Percentiles rank a stretch among this genome's conserved stretches.
phyloP scores from a whole-genome alignment of 2,797 vertebrate species.

The Eulemur coronatus region DNA sequence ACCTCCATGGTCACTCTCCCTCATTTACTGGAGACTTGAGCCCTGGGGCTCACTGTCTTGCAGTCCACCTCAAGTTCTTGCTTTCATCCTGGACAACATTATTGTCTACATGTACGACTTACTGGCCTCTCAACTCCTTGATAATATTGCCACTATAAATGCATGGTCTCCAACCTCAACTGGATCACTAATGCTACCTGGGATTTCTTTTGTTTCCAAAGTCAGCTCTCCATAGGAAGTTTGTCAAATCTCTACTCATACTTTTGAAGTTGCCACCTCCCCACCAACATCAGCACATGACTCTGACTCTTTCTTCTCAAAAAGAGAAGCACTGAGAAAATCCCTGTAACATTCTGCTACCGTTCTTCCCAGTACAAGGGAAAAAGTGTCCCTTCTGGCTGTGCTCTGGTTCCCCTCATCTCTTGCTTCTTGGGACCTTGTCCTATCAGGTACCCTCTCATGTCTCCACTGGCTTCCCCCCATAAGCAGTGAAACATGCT shows the following conservation, averaged over 20 bases:
- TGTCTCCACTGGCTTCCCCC: background rate
- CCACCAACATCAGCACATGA: background rate
- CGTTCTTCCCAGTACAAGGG: background rate
- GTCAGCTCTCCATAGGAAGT: background rate
- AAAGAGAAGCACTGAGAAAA: background rate
- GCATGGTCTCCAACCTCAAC: background rate
- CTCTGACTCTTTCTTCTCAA: background rate
- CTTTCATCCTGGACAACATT: background rate
- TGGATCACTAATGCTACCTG: background rate
- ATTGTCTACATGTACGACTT: background rate
- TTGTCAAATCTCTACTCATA: background rate
- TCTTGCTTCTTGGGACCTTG: background rate
- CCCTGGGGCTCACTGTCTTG: background rate
- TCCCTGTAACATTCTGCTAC: background rate
- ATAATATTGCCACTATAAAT: background rate
- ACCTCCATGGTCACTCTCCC: background rate
- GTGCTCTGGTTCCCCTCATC: background rate
- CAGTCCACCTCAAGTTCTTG: background rate
- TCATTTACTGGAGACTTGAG: background rate
- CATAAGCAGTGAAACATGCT: background rate
- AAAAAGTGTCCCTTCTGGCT: background rate
- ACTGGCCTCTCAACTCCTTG: background rate
- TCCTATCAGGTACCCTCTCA: background rate
- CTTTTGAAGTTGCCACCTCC: background rate
- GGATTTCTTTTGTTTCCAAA: background rate